Percentiles rank a stretch among this genome's conserved stretches.
phyloP scores from a whole-genome alignment of 2,113 vertebrate genomes.

The Clarias gariepinus region DNA sequence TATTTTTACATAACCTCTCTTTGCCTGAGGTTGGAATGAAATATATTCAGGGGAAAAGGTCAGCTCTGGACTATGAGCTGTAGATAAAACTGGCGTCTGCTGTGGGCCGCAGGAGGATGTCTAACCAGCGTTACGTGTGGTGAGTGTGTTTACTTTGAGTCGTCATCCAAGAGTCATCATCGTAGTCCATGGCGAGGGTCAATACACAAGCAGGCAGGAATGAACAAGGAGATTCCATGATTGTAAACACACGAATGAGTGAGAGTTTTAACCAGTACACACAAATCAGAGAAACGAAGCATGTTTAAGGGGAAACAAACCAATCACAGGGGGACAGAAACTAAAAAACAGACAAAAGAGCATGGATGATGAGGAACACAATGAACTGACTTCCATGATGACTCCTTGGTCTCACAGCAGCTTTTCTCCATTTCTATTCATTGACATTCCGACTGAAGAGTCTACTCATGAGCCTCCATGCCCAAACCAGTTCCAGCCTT shows the following conservation, averaged over 20 bases:
- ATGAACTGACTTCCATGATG: not conserved
- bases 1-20: not conserved
- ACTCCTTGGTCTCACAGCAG: not conserved
- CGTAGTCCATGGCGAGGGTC: not conserved
- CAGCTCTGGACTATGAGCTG: not conserved
- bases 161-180: not conserved
- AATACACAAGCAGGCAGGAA: not conserved
- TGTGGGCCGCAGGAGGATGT: not conserved
- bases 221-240: not conserved
- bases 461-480: not conserved
- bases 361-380: not conserved
- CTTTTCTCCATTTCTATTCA: not conserved
- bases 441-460: not conserved
- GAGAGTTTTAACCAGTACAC: not conserved
- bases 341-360: not conserved
- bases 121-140: not conserved
- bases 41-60: not conserved
- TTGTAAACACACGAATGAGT: not conserved
- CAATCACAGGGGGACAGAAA: not conserved
- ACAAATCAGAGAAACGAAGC: not conserved
- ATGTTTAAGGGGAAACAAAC: not conserved
- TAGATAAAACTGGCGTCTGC: not conserved
- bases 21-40: not conserved
- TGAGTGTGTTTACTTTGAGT: not conserved
- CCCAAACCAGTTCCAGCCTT: not conserved